Conservation (phyloP, 2,888 invertebrate species). For the Dryobotodes eremita region DNA sequence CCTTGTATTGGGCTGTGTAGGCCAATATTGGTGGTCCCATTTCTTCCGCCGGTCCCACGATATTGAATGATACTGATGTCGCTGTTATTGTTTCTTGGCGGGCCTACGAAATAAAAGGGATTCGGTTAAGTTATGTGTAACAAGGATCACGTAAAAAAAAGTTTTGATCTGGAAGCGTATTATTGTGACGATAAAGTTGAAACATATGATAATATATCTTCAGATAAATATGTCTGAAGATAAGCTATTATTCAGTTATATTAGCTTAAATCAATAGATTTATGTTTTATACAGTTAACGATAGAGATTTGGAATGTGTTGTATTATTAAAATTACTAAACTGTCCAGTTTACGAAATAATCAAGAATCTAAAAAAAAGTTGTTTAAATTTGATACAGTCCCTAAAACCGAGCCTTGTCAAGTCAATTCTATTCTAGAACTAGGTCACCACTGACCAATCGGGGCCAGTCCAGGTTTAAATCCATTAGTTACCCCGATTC, state of each 20-base stretch:
- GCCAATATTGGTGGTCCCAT: constrained; percentile 94
- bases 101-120: constrained; percentile 84
- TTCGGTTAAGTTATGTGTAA: constrained; percentile 24
- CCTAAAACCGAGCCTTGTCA: not conserved
- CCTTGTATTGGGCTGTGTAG: constrained; percentile 94
- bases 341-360: no score
- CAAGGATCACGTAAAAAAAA: constrained; percentile 25
- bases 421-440: constrained; percentile 20
- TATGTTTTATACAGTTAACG: not conserved
- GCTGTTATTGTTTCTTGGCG: constrained; percentile 94
- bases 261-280: not conserved
- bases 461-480: constrained; percentile 27
- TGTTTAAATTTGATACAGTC: not conserved
- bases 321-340: not conserved
- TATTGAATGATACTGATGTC: constrained; percentile 95
- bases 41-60: constrained; percentile 94
- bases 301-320: not conserved
- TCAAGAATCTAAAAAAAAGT: not conserved
- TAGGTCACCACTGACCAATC: constrained; percentile 14
- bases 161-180: constrained; percentile 29
- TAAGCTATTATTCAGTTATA: no score
- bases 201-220: not conserved
- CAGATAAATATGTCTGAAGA: not conserved
- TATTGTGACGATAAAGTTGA: not conserved
- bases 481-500: constrained; percentile 8